Evolutionary conservation across 2,797 vertebrate genomes (phyloP), one percentile per base, ranked within the genome.

Genomic region (Falco rusticolus): DNA sequence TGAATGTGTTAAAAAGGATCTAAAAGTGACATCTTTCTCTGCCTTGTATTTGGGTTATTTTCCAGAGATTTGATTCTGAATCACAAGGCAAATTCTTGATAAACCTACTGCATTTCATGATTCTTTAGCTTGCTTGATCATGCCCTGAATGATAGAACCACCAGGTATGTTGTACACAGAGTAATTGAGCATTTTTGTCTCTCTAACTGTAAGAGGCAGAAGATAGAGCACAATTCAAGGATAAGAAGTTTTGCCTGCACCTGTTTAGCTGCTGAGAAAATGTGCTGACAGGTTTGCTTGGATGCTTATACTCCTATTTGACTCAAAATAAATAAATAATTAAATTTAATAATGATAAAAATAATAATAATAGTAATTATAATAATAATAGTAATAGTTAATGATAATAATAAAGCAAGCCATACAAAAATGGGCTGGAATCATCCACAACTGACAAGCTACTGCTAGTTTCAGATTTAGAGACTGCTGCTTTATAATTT

Each of bases 201-300:
- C 18, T 50, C 70, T 93, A 91, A 92, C 65, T 83, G 10, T 25
- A 93, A 94, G 31, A 95, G 34, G 70, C 48, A 96, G 61, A 93
- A 95, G 94, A 96, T 17, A 48, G 68, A 97, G 60, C 41, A 72
- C 26, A 92, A 74, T 74, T 95, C 48, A 82, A 82, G 64, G 48
- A 83, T 79, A 95, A 47, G 39, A 84, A 89, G 28, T 96, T 96
- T 96, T 95, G 45, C 84, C 93, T 96, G 54, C 24, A 96, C 60
- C 75, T 93, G 50, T 95, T 97, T 89, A 80, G 66, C 66, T 89
- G 75, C 6, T 12, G 66, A 74, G 75, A 94, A 95, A 96, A 94
- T 88, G 95, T 96, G 65, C 91, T 95, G 86, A 95, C 70, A 92
- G 34, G 59, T 83, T 95, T 94, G 13, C 34, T 87, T 77, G 37